phyloP scores from a whole-genome alignment of 1,140 invertebrate species.

The Halictus rubicundus region DNA sequence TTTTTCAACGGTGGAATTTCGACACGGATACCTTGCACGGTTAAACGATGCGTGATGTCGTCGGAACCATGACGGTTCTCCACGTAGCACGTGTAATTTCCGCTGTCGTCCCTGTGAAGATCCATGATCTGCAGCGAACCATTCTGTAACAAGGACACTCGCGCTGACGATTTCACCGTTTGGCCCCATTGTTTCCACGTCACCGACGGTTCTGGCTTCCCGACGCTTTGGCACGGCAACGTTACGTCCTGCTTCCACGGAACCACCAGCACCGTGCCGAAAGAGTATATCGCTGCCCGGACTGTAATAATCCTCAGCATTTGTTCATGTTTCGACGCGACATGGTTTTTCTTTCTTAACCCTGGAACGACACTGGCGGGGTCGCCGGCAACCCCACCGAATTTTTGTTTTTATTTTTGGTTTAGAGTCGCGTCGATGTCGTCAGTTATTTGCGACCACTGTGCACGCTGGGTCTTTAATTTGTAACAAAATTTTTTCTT shows the following conservation, averaged over 20 bases:
- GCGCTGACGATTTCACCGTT: conserved; percentile 85
- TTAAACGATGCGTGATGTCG: conserved; percentile 88
- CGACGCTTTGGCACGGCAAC: conserved; percentile 90
- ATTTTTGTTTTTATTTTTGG: too few relatives aligned
- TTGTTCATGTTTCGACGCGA: too few relatives aligned
- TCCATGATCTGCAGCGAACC: conserved; percentile 88
- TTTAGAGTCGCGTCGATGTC: too few relatives aligned
- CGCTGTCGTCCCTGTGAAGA: conserved; percentile 89
- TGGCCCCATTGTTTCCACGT: conserved; percentile 88
- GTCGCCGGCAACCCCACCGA: too few relatives aligned
- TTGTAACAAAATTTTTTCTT: too few relatives aligned
- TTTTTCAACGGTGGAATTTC: not conserved
- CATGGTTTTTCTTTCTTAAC: too few relatives aligned
- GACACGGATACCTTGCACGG: conserved; percentile 82
- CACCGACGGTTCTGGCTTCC: conserved; percentile 87
- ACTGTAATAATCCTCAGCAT: conserved; percentile 80
- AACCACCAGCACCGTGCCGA: conserved; percentile 88
- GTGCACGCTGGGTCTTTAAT: too few relatives aligned
- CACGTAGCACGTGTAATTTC: conserved; percentile 94
- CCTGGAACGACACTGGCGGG: too few relatives aligned
- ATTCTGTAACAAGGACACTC: conserved; percentile 84
- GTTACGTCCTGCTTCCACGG: conserved; percentile 92
- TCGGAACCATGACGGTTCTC: conserved; percentile 92
- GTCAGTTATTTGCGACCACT: too few relatives aligned
- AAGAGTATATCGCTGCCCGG: conserved; percentile 90